Base-by-base conservation (phyloP, 2,888 invertebrate genomes). In the Campoletis raptor region DNA sequence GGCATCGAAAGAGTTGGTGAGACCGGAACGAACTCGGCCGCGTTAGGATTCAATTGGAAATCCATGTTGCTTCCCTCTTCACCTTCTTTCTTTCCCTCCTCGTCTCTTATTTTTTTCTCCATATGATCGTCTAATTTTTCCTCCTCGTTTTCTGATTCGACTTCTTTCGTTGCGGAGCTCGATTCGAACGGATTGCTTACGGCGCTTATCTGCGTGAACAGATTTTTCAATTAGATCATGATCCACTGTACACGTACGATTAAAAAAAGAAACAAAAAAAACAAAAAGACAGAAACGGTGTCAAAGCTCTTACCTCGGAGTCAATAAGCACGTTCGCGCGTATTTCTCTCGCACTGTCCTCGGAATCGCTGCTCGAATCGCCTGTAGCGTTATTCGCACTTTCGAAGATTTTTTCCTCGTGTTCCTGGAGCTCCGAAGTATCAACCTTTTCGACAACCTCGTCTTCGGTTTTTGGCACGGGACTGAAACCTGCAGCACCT, bases 31-130 rank as follows among this genome's bases (percentile, higher is more conserved):
- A 98, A 98, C 94, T 97, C 97, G n/a, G 97, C 97, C 24, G 98
- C 98, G 91, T 98, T 96, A 0, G 98, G 98, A 95, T 98, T 98
- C 89, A 98, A 94, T 85, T 97, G 97, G 66, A 97, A 98, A 94
- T 95, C 95, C 95, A 96, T 96, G 95, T 70, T 74, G 9, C 57
- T 61, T n/a, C n/a, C 61, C 5, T 69, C 57, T 2, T 79, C 81
- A n/a, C 64, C 52, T 57, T 85, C 70, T 24, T 74, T 80, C 37
- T 85, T 52, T 12, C 87, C 86, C 30, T 76, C 42, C 45, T 81
- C 77, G 18, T 87, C 85, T 12, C 48, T 9, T 0, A 40, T 70
- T 18, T 82, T 66, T n/a, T 87, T 81, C 48, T 70, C 8, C 37
- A 61, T 42, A 7, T 66, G 64, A 37, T 86, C 87, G 30, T 36